Evolutionary conservation across 2,113 vertebrate species (phyloP), one percentile per base, ranked within the genome.

Genomic region (Zosterops pallidus): DNA sequence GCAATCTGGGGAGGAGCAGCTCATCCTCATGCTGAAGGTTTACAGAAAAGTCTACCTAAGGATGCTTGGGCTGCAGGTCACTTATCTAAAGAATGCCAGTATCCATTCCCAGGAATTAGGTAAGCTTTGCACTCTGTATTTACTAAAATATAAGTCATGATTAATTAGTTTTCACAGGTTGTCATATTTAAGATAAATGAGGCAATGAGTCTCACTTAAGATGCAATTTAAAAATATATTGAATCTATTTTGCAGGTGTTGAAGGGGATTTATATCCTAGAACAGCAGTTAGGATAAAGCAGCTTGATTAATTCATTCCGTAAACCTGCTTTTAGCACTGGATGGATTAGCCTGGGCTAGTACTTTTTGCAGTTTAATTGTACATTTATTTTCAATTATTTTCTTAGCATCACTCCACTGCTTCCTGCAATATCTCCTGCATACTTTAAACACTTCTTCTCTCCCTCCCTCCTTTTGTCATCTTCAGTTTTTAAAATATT

Each of bases 321-420:
- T 70, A 90, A 94, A 86, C 37, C 50, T 53, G 31, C 46, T 90
- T 95, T 92, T 86, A 95, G 83, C 46, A 76, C 23, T 59, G 60
- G 47, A 77, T 92, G 56, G 79, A 89, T 90, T 92, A 94, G 42
- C 33, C 68, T 81, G 35, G 56, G 59, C 68, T 74, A 63, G 56
- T 59, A 80, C 29, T 76, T 83, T 52, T 47, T 5, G 10, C 39
- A 77, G 35, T 83, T 82, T 89, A 92, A 95, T 93, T 89, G 71
- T 63, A 96, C 50, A 55, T 81, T 93, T 80, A 83, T 88, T 93
- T 95, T 89, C 90, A 94, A 75, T 90, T 90, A 90, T 93, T 93
- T 93, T 92, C 76, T 89, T 92, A 95, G 80, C 33, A 89, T 67
- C 69, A 90, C 68, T 70, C 35, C 80, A 78, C 16, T 89, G 76